Percentiles rank a stretch among this genome's conserved stretches.
Conservation (phyloP, 2,888 invertebrate genomes). For the Eupithecia pulchellata region DNA sequence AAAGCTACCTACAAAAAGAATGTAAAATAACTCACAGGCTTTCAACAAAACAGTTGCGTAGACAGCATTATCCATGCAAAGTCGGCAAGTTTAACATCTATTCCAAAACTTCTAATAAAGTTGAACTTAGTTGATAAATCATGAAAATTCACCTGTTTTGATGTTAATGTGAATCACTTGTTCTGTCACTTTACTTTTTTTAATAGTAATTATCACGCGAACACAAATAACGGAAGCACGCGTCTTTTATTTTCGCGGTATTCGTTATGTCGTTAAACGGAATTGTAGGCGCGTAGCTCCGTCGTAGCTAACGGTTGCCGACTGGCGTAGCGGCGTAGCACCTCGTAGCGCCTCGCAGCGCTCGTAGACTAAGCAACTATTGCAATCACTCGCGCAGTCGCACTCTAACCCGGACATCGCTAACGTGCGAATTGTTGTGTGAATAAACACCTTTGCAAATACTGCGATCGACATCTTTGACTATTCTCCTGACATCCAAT, state of each 20-base stretch:
- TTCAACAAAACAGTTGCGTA: constrained; percentile 34
- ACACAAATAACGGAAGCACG: constrained; percentile 59
- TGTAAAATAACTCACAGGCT: constrained; percentile 36
- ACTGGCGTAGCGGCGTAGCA: constrained; percentile 62
- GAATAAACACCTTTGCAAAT: constrained; percentile 48
- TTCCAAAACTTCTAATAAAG: constrained; percentile 62
- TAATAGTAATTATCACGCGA: constrained; percentile 69
- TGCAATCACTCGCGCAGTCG: constrained; percentile 77
- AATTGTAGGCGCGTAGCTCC: constrained; percentile 45
- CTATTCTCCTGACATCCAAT: constrained; percentile 14
- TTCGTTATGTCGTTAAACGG: constrained; percentile 36
- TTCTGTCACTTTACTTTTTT: constrained; percentile 62
- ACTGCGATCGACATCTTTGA: constrained; percentile 41
- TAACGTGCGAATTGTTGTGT: constrained; percentile 47
- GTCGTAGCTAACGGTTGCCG: constrained; percentile 59
- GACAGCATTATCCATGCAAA: constrained; percentile 46
- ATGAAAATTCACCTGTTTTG: constrained; percentile 73
- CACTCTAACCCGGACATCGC: constrained; percentile 50
- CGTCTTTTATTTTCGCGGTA: constrained; percentile 40
- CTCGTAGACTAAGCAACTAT: constrained; percentile 36
- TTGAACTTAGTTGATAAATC: constrained; percentile 59
- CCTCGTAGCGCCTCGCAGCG: constrained; percentile 42
- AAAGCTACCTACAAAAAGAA: background rate
- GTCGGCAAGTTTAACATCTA: constrained; percentile 41
- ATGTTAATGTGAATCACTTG: constrained; percentile 76